Evolutionary conservation across 2,797 vertebrate species (phyloP), one percentile per base, ranked within the genome.

Genomic region (Pipistrellus pipistrellus): DNA sequence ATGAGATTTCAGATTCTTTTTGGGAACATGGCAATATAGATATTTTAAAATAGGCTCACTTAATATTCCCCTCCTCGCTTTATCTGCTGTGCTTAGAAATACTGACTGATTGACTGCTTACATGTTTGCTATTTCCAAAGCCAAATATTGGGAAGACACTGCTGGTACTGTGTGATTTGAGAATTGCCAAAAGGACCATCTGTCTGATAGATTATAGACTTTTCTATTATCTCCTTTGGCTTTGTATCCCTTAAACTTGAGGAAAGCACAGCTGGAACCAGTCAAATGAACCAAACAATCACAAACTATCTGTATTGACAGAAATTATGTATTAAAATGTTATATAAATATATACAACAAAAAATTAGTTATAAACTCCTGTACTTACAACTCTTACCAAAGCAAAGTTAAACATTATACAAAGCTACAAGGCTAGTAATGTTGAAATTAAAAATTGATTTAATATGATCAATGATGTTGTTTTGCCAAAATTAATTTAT

Each of bases 251-350:
- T 83, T 51, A 90, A 73, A 78, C 20, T 88, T 53, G 12, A 90
- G 35, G 30, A 94, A 87, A 62, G 25, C 15, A 53, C 44, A 85
- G 23, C 17, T n/a, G 3, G 77, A 92, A 72, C 41, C 51, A 84
- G 66, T 68, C 41, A 84, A 66, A 51, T 81, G 20, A 69, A 53
- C 17, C 48, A 55, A 62, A 69, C 25, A 38, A 68, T 46, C 6
- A 44, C 9, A 78, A 68, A 17, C 25, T 48, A 81, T n/a, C 59
- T 5, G 27, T 38, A 23, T 25, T 66, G 51, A 76, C 25, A 80
- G 68, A 88, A 88, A 95, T 80, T 41, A 84, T 72, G 38, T 66
- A 78, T 88, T 62, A 80, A 90, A 62, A 76, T 64, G 9, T 48
- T 85, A 41, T 27, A 73, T 85, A 89, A 81, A 32, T 64, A 41